Conservation (phyloP, 2,797 vertebrate species). For the Nyctalus aviator region DNA sequence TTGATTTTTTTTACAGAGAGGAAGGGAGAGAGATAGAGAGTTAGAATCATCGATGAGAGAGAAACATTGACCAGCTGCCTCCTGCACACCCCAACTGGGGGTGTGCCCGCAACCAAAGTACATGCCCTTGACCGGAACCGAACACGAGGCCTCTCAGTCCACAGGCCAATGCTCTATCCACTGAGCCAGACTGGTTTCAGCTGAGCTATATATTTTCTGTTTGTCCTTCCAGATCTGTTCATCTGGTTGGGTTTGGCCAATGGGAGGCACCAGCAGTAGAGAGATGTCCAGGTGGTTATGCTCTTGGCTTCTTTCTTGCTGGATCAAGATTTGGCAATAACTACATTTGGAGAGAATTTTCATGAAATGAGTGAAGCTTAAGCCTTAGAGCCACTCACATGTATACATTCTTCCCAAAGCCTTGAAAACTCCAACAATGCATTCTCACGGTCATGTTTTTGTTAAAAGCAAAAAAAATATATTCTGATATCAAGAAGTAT, state of each 20-base stretch:
- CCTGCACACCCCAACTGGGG: too few relatives aligned
- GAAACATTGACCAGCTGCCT: too few relatives aligned
- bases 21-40: too few relatives aligned
- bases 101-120: too few relatives aligned
- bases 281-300: background rate
- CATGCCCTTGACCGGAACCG: too few relatives aligned
- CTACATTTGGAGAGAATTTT: background rate
- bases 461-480: slow-evolving; percentile 16
- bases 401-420: background rate
- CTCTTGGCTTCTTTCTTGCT: background rate
- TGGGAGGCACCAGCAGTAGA: background rate
- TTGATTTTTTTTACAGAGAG: too few relatives aligned
- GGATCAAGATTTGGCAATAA: background rate
- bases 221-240: background rate
- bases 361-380: background rate
- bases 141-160: too few relatives aligned
- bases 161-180: too few relatives aligned
- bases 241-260: background rate
- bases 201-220: background rate
- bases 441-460: slow-evolving; percentile 3
- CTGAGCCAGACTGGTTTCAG: too few relatives aligned
- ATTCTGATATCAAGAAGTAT: slow-evolving; percentile 20
- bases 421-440: background rate
- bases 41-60: too few relatives aligned
- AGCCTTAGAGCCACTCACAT: background rate